Evolutionary conservation across 2,113 vertebrate species (phyloP).

Genomic region (Diadophis punctatus): DNA sequence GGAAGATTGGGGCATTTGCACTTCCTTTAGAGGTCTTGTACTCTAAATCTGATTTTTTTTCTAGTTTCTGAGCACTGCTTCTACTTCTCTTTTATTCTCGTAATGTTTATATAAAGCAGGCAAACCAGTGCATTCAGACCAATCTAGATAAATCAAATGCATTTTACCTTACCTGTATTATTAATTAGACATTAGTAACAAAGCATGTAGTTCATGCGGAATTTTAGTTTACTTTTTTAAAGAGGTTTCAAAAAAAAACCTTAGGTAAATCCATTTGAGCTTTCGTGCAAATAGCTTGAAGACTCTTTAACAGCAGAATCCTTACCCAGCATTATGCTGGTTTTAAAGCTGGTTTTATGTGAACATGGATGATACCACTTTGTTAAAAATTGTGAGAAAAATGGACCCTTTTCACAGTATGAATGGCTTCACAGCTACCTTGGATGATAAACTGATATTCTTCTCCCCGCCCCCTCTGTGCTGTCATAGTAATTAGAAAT

Average conservation of each 20-base stretch:
- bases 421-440: not conserved
- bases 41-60: not conserved
- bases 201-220: not conserved
- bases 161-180: not conserved
- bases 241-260: not conserved
- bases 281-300: not conserved
- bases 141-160: not conserved
- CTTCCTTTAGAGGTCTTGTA: not conserved
- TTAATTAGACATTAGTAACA: not conserved
- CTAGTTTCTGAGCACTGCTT: not conserved
- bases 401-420: not conserved
- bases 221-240: not conserved
- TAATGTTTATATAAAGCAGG: no score
- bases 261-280: not conserved
- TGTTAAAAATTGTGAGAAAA: not conserved
- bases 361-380: not conserved
- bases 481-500: slow-evolving; percentile 29
- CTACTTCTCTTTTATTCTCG: not conserved
- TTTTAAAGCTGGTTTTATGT: not conserved
- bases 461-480: not conserved
- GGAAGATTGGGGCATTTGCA: not conserved
- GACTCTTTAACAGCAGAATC: not conserved
- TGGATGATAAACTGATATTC: not conserved
- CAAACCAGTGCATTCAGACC: not conserved
- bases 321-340: not conserved